Percentiles rank a stretch among this genome's conserved stretches.
phyloP scores from a whole-genome alignment of 1,140 invertebrate genomes.

The Diorhabda sublineata region DNA sequence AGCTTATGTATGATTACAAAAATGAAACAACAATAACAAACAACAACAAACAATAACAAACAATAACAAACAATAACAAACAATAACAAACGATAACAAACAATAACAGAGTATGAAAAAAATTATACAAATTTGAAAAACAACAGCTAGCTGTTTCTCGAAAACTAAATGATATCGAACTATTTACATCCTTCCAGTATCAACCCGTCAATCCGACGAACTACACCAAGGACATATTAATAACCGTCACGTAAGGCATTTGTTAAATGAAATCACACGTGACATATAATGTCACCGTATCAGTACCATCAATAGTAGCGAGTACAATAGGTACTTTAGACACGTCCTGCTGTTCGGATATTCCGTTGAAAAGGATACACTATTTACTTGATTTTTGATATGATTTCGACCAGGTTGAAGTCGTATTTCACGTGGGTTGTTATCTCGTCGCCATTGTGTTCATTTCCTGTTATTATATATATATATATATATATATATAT shows the following conservation, averaged over 20 bases:
- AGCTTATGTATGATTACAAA: too few species aligned
- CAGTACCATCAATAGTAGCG: slow-evolving; percentile 1
- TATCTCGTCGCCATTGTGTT: neutral
- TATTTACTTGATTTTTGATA: slow-evolving; percentile 10
- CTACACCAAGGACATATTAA: slow-evolving; percentile 2
- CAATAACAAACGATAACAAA: too few species aligned
- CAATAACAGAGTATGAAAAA: too few species aligned
- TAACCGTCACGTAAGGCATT: neutral
- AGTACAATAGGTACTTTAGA: slow-evolving; percentile 12
- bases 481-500: too few species aligned
- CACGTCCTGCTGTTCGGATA: slow-evolving; percentile 9
- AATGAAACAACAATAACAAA: too few species aligned
- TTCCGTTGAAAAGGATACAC: slow-evolving; percentile 5
- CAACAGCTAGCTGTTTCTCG: too few species aligned
- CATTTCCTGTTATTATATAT: neutral
- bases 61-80: too few species aligned
- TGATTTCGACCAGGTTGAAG: slow-evolving; percentile 6
- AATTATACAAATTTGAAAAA: too few species aligned
- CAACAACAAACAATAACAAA: too few species aligned
- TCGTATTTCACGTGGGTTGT: slow-evolving; percentile 4
- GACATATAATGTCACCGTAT: slow-evolving; percentile 11
- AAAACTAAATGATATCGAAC: too few species aligned
- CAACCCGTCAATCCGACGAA: neutral
- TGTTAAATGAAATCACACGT: neutral
- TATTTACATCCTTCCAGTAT: neutral